Percentiles rank a stretch among this genome's conserved stretches.
phyloP scores from a whole-genome alignment of 35 echinoderm and acorn worm genomes.

The Hemicentrotus pulcherrimus region DNA sequence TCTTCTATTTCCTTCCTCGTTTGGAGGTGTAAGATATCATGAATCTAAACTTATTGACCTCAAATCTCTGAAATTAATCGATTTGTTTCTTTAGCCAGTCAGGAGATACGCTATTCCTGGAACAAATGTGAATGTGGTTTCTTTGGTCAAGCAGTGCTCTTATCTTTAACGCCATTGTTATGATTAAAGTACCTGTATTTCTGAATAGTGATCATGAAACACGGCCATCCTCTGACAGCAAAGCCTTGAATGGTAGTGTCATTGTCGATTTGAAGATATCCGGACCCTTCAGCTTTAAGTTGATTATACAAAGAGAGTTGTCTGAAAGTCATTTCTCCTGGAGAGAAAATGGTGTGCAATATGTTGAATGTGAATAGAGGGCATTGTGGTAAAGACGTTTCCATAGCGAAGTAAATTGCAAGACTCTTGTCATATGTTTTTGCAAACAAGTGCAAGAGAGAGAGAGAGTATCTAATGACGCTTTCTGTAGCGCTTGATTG shows the following conservation, averaged over 20 bases:
- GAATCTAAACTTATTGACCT: background rate
- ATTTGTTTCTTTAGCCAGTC: background rate
- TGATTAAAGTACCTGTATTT: background rate
- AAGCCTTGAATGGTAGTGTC: too few species aligned
- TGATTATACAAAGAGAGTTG: too few species aligned
- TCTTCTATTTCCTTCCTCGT: conserved; percentile 31
- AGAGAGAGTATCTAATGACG: background rate
- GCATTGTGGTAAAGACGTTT: background rate
- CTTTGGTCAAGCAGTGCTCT: background rate
- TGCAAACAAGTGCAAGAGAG: background rate
- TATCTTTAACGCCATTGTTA: background rate
- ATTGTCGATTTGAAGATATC: too few species aligned
- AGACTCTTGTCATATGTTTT: background rate
- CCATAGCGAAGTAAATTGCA: background rate
- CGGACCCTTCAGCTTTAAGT: too few species aligned
- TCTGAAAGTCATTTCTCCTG: too few species aligned
- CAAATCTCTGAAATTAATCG: background rate
- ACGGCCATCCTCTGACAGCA: background rate
- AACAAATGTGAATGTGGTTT: background rate
- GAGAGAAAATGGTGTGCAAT: too few species aligned
- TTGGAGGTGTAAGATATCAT: background rate
- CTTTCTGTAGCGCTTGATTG: background rate
- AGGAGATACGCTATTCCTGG: background rate
- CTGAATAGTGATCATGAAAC: background rate
- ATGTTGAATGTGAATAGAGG: too few species aligned